These are phyloP conservation scores for Eudasyphora cyanicolor DNA, from an alignment of 2,888 invertebrate genomes.

Conservation along the genomic window DNA sequence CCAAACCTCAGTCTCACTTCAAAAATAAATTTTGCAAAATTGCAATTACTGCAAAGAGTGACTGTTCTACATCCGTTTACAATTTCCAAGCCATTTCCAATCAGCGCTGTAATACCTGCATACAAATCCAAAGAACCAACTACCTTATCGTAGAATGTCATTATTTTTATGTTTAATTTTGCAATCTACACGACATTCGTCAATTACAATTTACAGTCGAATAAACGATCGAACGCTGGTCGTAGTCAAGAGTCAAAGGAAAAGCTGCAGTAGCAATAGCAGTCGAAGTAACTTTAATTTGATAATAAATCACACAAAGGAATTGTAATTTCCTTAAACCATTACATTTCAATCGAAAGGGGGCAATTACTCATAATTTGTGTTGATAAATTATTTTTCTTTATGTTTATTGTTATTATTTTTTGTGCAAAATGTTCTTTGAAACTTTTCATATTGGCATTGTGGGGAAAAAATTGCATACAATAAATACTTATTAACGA, in stretches of 20 bases:
- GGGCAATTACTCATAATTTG: constrained; percentile 33
- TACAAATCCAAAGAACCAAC: too few relatives aligned
- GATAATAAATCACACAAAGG: constrained; percentile 23
- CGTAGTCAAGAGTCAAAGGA: not conserved
- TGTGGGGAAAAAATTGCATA: not conserved
- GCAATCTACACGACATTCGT: constrained; percentile 24
- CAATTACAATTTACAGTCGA: constrained; percentile 20
- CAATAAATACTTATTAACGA: constrained; percentile 35
- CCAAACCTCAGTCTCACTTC: not conserved
- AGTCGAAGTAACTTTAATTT: not conserved
- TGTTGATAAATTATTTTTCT: constrained; percentile 13
- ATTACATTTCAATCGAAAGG: constrained; percentile 19
- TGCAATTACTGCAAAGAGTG: not conserved
- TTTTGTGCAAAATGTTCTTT: not conserved
- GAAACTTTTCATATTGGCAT: not conserved
- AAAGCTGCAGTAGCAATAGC: not conserved
- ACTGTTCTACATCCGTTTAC: constrained; percentile 10
- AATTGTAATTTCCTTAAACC: constrained; percentile 33
- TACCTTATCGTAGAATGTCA: not conserved
- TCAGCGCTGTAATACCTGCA: not conserved
- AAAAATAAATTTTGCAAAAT: not conserved
- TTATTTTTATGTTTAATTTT: constrained; percentile 24
- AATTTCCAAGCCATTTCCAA: not conserved
- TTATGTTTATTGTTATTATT: not conserved
- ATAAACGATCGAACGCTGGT: not conserved